Evolutionary conservation across 2,797 vertebrate genomes (phyloP).

Genomic region (Passerculus sandwichensis): DNA sequence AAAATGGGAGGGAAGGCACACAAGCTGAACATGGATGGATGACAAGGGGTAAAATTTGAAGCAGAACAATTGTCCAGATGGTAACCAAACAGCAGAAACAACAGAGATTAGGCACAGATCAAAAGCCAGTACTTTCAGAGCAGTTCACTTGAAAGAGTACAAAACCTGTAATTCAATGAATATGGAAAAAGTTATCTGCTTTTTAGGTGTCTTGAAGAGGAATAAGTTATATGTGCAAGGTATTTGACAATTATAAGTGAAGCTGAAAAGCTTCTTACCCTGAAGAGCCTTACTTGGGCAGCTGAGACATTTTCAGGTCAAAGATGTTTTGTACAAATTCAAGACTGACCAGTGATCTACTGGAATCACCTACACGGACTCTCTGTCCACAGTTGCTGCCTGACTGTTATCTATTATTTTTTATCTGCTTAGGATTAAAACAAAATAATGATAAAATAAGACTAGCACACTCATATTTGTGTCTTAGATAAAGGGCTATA

Average conservation of each 20-base stretch:
- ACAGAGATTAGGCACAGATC: neutral
- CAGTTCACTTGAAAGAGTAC: neutral
- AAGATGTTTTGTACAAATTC: neutral
- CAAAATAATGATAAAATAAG: neutral
- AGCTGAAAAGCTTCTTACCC: neutral
- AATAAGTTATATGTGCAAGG: neutral
- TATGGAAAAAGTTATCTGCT: neutral
- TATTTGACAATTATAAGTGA: neutral
- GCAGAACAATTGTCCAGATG: neutral
- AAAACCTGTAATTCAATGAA: neutral
- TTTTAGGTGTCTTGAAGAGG: neutral
- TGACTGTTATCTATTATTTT: neutral
- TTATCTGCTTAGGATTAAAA: neutral
- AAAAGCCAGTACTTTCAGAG: neutral
- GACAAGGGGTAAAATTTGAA: neutral
- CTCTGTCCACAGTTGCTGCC: neutral
- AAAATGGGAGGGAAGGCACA: rapidly evolving
- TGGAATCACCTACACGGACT: rapidly evolving
- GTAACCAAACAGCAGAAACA: neutral
- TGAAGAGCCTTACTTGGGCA: neutral
- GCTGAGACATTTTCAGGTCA: neutral
- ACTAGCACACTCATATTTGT: neutral
- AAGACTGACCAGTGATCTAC: neutral
- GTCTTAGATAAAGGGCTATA: neutral
- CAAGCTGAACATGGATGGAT: neutral